Percentiles rank a stretch among this genome's conserved stretches.
Conservation (phyloP, 2,113 vertebrate species). For the Leptodactylus fuscus region DNA sequence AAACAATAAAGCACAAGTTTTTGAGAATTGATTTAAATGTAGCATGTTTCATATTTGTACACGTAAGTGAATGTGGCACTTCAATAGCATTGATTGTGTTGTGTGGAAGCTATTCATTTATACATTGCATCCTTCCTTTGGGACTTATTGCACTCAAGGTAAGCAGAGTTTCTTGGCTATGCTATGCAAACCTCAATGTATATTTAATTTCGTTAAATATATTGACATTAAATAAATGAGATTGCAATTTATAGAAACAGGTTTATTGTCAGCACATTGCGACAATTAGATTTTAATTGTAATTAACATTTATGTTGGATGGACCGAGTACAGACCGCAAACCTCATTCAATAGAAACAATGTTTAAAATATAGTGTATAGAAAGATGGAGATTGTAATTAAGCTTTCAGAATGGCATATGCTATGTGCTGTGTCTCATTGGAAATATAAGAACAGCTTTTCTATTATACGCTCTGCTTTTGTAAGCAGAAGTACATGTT, state of each 20-base stretch:
- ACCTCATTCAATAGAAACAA: slow-evolving; percentile 11
- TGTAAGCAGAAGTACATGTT: not conserved
- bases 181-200: slow-evolving; percentile 30
- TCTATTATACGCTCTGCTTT: not conserved
- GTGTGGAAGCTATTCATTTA: slow-evolving; percentile 44
- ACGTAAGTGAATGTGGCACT: slow-evolving; percentile 26
- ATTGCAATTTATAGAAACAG: not conserved
- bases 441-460: not conserved
- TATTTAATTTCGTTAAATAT: slow-evolving; percentile 38
- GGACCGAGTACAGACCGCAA: not conserved
- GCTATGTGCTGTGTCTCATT: not conserved
- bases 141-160: not conserved
- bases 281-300: slow-evolving; percentile 1
- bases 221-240: slow-evolving; percentile 42
- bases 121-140: slow-evolving; percentile 17
- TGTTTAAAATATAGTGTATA: slow-evolving; percentile 20
- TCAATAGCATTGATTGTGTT: slow-evolving; percentile 46
- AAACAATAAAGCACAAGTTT: slow-evolving; percentile 26
- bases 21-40: slow-evolving; percentile 39
- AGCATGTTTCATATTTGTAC: slow-evolving; percentile 28
- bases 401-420: not conserved
- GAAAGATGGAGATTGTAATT: not conserved
- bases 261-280: slow-evolving; percentile 24
- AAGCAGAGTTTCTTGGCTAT: slow-evolving; percentile 14
- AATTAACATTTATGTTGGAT: slow-evolving; percentile 12